Conservation (phyloP, 2,113 vertebrate genomes). For the Picathartes gymnocephalus region DNA sequence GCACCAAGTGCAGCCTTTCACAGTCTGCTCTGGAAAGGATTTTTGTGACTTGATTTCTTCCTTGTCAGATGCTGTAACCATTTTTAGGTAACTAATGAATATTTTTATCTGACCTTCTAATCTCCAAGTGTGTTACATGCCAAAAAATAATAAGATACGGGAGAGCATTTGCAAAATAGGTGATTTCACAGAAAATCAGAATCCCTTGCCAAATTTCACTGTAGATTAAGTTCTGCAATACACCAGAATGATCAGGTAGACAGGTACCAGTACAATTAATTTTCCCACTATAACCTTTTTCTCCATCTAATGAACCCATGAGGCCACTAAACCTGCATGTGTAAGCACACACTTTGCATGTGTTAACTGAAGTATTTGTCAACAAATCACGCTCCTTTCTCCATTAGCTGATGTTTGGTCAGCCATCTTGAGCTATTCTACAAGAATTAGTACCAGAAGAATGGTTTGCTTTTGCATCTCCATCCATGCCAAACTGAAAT, state of each 20-base stretch:
- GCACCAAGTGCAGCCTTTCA: conserved; percentile 1
- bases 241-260: conserved; percentile 64
- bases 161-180: conserved; percentile 24
- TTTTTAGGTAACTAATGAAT: conserved; percentile 45
- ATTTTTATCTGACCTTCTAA: conserved; percentile 14
- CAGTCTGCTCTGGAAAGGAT: conserved; percentile 8
- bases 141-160: conserved; percentile 7
- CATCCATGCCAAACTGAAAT: background rate
- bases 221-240: conserved; percentile 39
- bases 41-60: conserved; percentile 21
- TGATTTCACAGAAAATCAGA: conserved; percentile 13
- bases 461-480: conserved; percentile 4
- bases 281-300: conserved; percentile 29
- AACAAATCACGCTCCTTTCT: conserved; percentile 61
- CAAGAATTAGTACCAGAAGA: conserved; percentile 23
- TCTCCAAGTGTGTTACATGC: background rate
- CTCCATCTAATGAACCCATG: conserved; percentile 34
- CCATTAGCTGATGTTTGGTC: conserved; percentile 51
- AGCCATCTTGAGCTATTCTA: conserved; percentile 45
- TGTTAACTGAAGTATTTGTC: conserved; percentile 66
- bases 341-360: conserved; percentile 9
- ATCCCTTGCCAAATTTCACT: conserved; percentile 44
- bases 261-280: conserved; percentile 66
- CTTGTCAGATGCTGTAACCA: background rate
- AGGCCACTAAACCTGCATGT: background rate